Conservation (phyloP, 2,888 invertebrate genomes). For the Xestia c-nigrum region DNA sequence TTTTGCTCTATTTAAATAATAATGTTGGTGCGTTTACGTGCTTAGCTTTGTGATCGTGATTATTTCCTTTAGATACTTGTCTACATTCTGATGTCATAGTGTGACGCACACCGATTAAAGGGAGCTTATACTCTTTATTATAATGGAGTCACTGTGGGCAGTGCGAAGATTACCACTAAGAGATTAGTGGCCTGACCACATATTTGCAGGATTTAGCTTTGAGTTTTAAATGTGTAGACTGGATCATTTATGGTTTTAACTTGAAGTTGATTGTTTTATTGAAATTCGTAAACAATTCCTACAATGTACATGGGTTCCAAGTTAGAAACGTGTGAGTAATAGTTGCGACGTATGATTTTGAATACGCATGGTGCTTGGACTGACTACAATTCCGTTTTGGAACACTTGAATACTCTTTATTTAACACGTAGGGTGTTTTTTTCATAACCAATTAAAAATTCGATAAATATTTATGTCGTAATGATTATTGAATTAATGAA, state of each 20-base stretch:
- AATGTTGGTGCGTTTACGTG: conserved; percentile 50
- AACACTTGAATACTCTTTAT: not conserved
- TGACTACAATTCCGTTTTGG: not conserved
- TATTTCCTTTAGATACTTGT: conserved; percentile 64
- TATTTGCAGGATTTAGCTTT: conserved; percentile 11
- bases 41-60: conserved; percentile 54
- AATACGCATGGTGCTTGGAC: not conserved
- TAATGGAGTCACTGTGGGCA: conserved; percentile 41
- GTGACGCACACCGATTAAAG: conserved; percentile 65
- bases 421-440: not conserved
- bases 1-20: conserved; percentile 49
- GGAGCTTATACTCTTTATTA: conserved; percentile 54
- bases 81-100: conserved; percentile 66
- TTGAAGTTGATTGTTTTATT: not conserved
- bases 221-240: conserved; percentile 1
- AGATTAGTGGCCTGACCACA: conserved; percentile 37
- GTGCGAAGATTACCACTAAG: conserved; percentile 32
- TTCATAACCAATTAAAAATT: not conserved
- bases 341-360: not conserved
- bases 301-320: not conserved
- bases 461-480: not conserved
- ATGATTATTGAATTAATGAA: not conserved
- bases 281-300: not conserved
- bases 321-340: not conserved
- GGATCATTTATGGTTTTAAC: not conserved